Base-by-base conservation (phyloP, 1,140 invertebrate species). In the Ooceraea biroi region DNA sequence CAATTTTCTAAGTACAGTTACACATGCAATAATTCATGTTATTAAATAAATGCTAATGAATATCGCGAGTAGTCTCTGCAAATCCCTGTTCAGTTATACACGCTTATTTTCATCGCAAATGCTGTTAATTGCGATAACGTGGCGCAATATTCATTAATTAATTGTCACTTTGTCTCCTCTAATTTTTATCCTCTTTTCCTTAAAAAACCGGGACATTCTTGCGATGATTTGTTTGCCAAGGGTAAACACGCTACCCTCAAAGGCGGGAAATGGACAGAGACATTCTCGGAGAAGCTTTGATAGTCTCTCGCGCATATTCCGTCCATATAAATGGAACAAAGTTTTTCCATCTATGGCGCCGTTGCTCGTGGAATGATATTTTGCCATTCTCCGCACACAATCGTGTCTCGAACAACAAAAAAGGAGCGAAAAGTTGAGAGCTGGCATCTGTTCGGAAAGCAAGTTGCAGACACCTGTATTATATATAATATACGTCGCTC, bases 331-430 rank as follows among this genome's bases (percentile, higher is more conserved):
- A 74, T 25, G 55, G 48, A 68, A 57, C 46, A 66, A 68, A 77
- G 30, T 77, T 77, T 77, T 68, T 27, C 27, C 48, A 68, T 77
- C 46, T 68, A 11, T 22, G 27, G n/a, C 46, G 14, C 41, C 27
- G 5, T 7, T 41, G 17, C 19, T 57, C 52, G 25, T 11, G n/a
- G 48, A n/a, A 63, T 41, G 61, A 63, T 48, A 30, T 74, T 4
- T 17, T 22, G 8, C n/a, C 22, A 0, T 58, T 73, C 22, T 25
- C 17, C 36, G 10, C 10, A 44, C 19, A 48, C 12, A 74, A 61
- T 65, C n/a, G 27, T 3, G 12, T 69, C 30, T 19, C 48, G 14
- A 36, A 52, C 12, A 17, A 14, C 19, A 8, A 61, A 2, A 65
- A 30, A 27, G 61, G 8, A 41, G 41, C 17, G 41, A 60, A n/a